Base-by-base conservation (phyloP, 2,888 invertebrate species). In the Apodemia mormo region DNA sequence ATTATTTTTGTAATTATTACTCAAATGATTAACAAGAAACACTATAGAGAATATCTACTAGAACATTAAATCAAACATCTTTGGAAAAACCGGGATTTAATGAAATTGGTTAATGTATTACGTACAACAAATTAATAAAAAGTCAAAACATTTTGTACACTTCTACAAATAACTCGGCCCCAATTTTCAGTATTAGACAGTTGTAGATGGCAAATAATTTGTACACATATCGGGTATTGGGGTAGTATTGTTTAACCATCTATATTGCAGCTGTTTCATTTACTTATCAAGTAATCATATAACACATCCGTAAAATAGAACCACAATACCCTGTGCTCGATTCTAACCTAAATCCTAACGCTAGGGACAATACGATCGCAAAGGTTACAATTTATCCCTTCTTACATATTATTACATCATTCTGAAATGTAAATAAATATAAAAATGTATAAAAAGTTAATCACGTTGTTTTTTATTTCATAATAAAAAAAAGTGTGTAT, bases 321-420 rank as follows among this genome's bases (percentile, higher is more conserved):
- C 92, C 92, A 87, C 92, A 92, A 93, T 92, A 93, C 92, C 92
- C 92, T 93, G 92, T 91, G 92, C 85, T 91, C 84, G 85, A 89
- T 80, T 86, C 86, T 90, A 87, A 86, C 84, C 92, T 92, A 92
- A 87, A 82, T 88, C 86, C 89, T 92, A 92, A 84, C 87, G 86
- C 92, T 92, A 92, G 89, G 89, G 92, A 91, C 90, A 90, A 85
- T 86, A 90, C 83, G 84, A 88, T 90, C 86, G 92, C 92, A 90
- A 90, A 92, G 88, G 86, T 87, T 75, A 87, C 90, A 88, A 74
- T 71, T 67, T 65, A 58, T 14, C 58, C 30, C n/a, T n/a, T 12
- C 6, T 40, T 65, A 65, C 40, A 65, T n/a, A n/a, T 40, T 52
- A n/a, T 52, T n/a, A 52, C 4, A 52, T 52, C 49, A 49, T 49